Evolutionary conservation across 2,888 invertebrate genomes (phyloP).

Genomic region (Auanema freiburgensis): DNA sequence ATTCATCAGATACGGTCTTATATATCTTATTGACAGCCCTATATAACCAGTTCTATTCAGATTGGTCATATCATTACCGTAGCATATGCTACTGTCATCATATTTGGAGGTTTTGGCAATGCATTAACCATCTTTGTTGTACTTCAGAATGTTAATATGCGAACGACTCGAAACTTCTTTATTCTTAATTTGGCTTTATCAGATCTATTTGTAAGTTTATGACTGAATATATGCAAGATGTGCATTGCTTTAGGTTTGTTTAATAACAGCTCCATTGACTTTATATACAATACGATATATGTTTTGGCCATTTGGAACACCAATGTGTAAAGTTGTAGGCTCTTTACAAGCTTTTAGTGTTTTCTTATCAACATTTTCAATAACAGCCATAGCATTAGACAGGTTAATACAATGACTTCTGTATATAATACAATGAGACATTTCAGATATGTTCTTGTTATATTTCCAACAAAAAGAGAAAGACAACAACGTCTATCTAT

Average conservation of each 20-base stretch:
- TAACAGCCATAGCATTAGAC: slow-evolving; percentile 78
- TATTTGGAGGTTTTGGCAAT: slow-evolving; percentile 84
- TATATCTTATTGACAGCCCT: too few relatives aligned
- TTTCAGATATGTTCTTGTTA: slow-evolving; percentile 62
- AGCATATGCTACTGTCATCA: slow-evolving; percentile 72
- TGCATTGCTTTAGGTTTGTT: slow-evolving; percentile 71
- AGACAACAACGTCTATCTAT: slow-evolving; percentile 66
- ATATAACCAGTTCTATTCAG: slow-evolving; percentile 29
- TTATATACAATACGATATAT: slow-evolving; percentile 82
- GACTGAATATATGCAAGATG: background rate
- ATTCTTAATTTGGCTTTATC: slow-evolving; percentile 61
- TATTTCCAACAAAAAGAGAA: slow-evolving; percentile 62
- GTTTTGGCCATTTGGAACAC: slow-evolving; percentile 83
- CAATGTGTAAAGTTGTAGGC: slow-evolving; percentile 83
- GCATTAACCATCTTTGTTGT: slow-evolving; percentile 80
- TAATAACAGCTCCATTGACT: slow-evolving; percentile 86
- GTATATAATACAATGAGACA: background rate
- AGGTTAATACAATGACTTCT: slow-evolving; percentile 36
- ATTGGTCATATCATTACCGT: slow-evolving; percentile 55
- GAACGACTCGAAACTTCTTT: slow-evolving; percentile 76
- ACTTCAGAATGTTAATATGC: slow-evolving; percentile 82
- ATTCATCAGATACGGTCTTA: slow-evolving; percentile 49
- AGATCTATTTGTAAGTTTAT: slow-evolving; percentile 60
- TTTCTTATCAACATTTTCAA: slow-evolving; percentile 89
- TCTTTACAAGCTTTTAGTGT: slow-evolving; percentile 82